Percentiles rank a stretch among this genome's conserved stretches.
Conservation (phyloP, 1,140 invertebrate species). For the Rhagoletis zephyria region DNA sequence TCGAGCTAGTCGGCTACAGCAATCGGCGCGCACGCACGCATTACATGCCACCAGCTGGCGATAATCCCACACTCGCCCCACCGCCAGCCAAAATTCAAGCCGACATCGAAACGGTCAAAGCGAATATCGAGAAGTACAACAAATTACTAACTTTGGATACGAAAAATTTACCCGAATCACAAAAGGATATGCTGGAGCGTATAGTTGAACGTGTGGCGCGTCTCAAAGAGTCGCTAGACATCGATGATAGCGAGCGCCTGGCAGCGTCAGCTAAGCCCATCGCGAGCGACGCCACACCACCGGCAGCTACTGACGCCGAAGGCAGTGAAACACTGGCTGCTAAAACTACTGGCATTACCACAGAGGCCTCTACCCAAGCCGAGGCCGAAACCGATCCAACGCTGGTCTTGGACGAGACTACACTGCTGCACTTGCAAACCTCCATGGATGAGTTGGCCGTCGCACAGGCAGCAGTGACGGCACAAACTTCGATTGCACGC, state of each 20-base stretch:
- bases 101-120: slow-evolving; percentile 70
- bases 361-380: slow-evolving; percentile 57
- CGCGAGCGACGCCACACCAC: not conserved
- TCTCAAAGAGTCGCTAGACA: slow-evolving; percentile 68
- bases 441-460: slow-evolving; percentile 70
- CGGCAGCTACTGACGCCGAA: not conserved
- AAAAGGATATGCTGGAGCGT: slow-evolving; percentile 72
- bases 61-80: slow-evolving; percentile 59
- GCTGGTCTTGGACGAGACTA: slow-evolving; percentile 68
- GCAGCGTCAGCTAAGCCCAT: not conserved
- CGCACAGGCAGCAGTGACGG: slow-evolving; percentile 63
- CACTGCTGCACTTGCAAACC: slow-evolving; percentile 66
- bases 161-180: slow-evolving; percentile 69
- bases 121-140: slow-evolving; percentile 72
- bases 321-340: slow-evolving; percentile 8
- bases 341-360: slow-evolving; percentile 31
- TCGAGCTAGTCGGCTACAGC: slow-evolving; percentile 70
- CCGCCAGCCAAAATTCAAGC: slow-evolving; percentile 67
- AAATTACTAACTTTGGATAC: slow-evolving; percentile 69
- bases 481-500: slow-evolving; percentile 65
- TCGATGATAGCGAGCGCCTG: slow-evolving; percentile 61
- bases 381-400: slow-evolving; percentile 69
- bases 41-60: slow-evolving; percentile 59
- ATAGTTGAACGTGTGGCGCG: slow-evolving; percentile 72
- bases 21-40: slow-evolving; percentile 70